Conservation (phyloP, 2,888 invertebrate species). For the Acrobasis repandana region DNA sequence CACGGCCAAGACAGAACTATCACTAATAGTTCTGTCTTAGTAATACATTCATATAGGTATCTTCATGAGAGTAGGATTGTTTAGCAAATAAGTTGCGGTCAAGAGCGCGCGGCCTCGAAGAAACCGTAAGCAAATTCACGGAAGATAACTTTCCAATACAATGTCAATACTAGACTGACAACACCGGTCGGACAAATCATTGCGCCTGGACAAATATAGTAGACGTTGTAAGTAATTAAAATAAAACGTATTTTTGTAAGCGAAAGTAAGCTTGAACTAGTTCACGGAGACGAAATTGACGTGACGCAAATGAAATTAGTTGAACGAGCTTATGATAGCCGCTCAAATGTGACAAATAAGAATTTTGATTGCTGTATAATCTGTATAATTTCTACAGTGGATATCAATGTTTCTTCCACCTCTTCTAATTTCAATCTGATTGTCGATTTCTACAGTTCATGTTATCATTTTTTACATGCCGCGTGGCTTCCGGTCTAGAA, state of each 20-base stretch:
- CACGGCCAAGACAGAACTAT: slow-evolving; percentile 14
- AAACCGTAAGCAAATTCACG: slow-evolving; percentile 53
- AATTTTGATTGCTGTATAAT: slow-evolving; percentile 17
- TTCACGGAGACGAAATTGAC: slow-evolving; percentile 42
- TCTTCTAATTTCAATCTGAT: no score
- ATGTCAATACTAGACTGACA: slow-evolving; percentile 60
- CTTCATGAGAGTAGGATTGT: slow-evolving; percentile 4
- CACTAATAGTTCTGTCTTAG: background rate
- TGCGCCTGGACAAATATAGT: slow-evolving; percentile 40
- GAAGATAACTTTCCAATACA: slow-evolving; percentile 73
- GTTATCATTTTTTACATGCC: no score
- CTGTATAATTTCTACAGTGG: background rate
- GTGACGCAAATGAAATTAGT: slow-evolving; percentile 42
- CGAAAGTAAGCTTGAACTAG: slow-evolving; percentile 55
- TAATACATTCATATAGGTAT: background rate
- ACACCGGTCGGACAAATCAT: slow-evolving; percentile 39
- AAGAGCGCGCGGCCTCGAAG: slow-evolving; percentile 48
- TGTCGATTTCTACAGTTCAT: no score
- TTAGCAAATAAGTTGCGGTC: slow-evolving; percentile 15
- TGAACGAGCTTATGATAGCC: slow-evolving; percentile 28
- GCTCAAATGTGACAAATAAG: slow-evolving; percentile 14
- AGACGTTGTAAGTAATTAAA: slow-evolving; percentile 35
- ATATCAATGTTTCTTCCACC: background rate
- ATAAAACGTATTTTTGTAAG: slow-evolving; percentile 50
- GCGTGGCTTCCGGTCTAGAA: no score